Base-by-base conservation (phyloP, 2,888 invertebrate species). In the Diarsia brunnea region DNA sequence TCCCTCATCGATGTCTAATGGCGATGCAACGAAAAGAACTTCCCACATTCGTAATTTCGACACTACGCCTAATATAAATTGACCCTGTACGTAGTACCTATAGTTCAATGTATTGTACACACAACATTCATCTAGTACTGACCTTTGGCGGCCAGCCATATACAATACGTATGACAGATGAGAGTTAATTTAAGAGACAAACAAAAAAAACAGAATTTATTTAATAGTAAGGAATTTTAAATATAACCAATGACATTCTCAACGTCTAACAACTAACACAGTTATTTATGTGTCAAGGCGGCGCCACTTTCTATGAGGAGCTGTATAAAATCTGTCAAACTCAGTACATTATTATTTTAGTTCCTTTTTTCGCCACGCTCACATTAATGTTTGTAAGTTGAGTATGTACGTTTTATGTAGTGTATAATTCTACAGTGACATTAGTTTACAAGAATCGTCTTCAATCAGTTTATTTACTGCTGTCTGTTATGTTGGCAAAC, bases 141-240 rank as follows among this genome's bases (percentile, higher is more conserved):
- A 79, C 79, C 84, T 43, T 84, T 84, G 84, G 84, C 82, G 45
- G 0, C 14, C 10, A 31, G 84, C 84, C 84, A 84, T 61, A 4
- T 60, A 53, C 55, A 67, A 45, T 31, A 38, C 43, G 19, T 24
- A 43, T 60, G 67, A 75, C 53, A 78, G 55, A 73, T 45, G 63
- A 47, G 45, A 53, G 72, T 80, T 84, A 82, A 79, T 75, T 83
- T 69, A 75, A 82, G 71, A 75, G 51, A 61, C 78, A 73, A 82
- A 81, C 82, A 82, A 67, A 67, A 45, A 60, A 63, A 66, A 69
- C 58, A 24, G 5, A 0, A 5, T 55, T 58, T 24, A 4, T 24
- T 45, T 47, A n/a, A 2, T 21, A 51, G 38, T 63, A 27, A 3
- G 12, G n/a, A 58, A 45, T 79, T 74, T 60, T 24, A 24, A 73